A percentile compares a stretch with the other conserved stretches of the same genome.
phyloP scores from a whole-genome alignment of 2,797 vertebrate species.

The Miichthys miiuy region DNA sequence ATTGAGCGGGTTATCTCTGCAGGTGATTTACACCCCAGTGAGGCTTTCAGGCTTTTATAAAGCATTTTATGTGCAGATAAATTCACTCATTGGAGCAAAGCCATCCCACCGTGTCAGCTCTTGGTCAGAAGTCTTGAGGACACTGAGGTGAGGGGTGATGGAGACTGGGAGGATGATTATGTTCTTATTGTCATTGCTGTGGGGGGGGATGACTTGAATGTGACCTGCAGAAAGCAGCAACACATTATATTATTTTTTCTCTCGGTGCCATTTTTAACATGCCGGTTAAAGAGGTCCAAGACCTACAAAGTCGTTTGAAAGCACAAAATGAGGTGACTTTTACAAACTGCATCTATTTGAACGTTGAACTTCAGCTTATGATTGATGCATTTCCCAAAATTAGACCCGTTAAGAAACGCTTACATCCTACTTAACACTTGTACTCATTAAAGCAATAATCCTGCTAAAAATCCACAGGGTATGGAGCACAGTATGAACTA shows the following conservation, averaged over 20 bases:
- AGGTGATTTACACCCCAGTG: conserved; percentile 39
- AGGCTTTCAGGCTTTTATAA: conserved; percentile 34
- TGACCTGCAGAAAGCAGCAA: conserved; percentile 6
- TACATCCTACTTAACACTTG: conserved; percentile 21
- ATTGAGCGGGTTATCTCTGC: conserved; percentile 45
- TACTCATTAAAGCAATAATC: conserved; percentile 31
- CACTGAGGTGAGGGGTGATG: conserved; percentile 41
- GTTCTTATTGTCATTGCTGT: conserved; percentile 23
- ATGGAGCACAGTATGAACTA: conserved; percentile 28
- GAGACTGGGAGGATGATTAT: conserved; percentile 35
- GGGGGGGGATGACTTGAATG: conserved; percentile 7
- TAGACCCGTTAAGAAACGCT: neutral
- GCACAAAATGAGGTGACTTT: conserved; percentile 18
- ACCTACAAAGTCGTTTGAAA: neutral
- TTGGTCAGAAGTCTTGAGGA: conserved; percentile 47
- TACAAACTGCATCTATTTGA: conserved; percentile 21
- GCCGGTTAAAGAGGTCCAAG: conserved; percentile 12
- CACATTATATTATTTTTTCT: neutral
- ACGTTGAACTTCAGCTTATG: conserved; percentile 7
- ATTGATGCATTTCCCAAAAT: neutral
- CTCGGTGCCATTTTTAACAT: neutral
- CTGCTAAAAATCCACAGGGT: conserved; percentile 30
- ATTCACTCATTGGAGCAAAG: conserved; percentile 34
- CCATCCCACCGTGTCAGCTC: conserved; percentile 36
- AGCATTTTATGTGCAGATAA: conserved; percentile 41